Conservation (phyloP, 2,113 vertebrate species). For the Columba janthina region DNA sequence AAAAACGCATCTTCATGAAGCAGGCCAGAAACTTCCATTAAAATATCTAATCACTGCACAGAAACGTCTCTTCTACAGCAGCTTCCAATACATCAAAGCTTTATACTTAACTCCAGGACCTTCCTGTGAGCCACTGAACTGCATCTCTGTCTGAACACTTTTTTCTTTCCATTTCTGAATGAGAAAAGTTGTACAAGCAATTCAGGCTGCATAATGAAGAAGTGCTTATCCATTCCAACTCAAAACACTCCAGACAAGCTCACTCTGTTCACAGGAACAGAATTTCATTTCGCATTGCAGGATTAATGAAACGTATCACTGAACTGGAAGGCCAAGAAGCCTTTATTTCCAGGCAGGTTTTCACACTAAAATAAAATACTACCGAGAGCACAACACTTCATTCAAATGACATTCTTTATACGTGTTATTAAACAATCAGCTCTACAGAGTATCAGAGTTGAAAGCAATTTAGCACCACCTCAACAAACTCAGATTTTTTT, state of each 20-base stretch:
- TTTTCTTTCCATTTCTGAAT: background rate
- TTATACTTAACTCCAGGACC: background rate
- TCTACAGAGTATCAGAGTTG: background rate
- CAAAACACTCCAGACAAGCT: slow-evolving; percentile 1
- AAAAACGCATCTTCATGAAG: background rate
- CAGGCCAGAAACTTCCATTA: background rate
- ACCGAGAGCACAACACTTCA: background rate
- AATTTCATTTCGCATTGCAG: background rate
- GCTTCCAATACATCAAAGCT: background rate
- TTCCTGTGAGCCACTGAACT: background rate
- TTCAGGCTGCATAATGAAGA: slow-evolving; percentile 5
- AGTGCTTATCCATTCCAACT: background rate
- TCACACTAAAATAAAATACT: background rate
- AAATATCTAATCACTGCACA: background rate
- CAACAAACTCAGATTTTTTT: background rate
- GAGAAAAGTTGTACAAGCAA: background rate
- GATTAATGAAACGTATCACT: background rate
- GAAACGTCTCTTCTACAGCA: background rate
- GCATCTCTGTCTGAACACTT: background rate
- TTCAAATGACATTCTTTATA: background rate
- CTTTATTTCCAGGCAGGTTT: slow-evolving; percentile 4
- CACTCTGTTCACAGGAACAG: background rate
- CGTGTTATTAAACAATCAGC: background rate
- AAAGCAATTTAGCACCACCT: background rate
- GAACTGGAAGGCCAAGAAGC: background rate